Conservation (phyloP, 2,113 vertebrate genomes). For the Ibidorhyncha struthersii region DNA sequence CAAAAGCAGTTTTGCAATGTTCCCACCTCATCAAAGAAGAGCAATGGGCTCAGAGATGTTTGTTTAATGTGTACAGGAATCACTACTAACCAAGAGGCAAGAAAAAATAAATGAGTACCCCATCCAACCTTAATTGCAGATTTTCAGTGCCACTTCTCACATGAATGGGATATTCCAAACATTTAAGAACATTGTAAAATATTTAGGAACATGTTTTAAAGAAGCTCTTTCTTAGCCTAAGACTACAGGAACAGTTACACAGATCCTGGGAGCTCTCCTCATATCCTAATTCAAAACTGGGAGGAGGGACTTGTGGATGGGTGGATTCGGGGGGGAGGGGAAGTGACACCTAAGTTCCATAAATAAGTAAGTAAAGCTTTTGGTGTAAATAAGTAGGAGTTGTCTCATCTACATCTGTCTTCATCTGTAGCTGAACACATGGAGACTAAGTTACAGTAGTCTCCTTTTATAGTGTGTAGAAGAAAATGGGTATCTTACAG, state of each 20-base stretch:
- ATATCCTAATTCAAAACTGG: not conserved
- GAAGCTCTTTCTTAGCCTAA: not conserved
- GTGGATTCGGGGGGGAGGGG: not conserved
- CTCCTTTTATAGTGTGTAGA: not conserved
- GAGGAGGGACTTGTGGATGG: not conserved
- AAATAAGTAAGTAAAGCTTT: not conserved
- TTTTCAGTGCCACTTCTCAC: not conserved
- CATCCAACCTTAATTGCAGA: not conserved
- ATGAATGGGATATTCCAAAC: not conserved
- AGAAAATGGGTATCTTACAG: not conserved
- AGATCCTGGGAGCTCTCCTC: not conserved
- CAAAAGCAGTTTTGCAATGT: not conserved
- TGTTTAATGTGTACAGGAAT: not conserved
- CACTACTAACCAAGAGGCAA: not conserved
- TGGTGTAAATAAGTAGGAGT: not conserved
- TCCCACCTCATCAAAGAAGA: not conserved
- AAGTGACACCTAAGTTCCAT: not conserved
- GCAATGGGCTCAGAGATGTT: not conserved
- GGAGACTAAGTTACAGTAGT: not conserved
- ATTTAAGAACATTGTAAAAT: not conserved
- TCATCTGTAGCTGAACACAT: not conserved
- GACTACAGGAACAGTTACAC: not conserved
- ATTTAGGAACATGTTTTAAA: not conserved
- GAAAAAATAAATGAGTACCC: not conserved
- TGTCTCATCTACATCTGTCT: too few relatives aligned